phyloP scores from a whole-genome alignment of 2,888 invertebrate genomes.

The Matsumyia berberina region DNA sequence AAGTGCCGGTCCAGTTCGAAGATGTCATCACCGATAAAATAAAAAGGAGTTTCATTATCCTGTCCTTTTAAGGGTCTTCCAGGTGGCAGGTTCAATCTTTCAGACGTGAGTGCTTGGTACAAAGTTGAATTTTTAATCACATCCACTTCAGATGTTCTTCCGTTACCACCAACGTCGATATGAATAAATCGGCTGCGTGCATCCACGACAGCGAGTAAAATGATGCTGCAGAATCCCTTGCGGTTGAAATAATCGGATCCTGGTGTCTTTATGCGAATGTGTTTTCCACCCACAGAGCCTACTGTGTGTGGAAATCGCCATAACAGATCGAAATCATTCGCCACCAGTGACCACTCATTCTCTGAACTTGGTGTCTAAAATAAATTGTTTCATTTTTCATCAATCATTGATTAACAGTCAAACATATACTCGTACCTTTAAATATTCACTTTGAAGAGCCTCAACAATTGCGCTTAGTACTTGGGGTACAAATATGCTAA shows the following conservation, averaged over 20 bases:
- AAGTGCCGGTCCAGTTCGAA: no score
- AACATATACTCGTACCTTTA: neutral
- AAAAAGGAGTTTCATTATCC: no score
- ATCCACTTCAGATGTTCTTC: conserved; percentile 20
- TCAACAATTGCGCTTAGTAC: no score
- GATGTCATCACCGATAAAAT: no score
- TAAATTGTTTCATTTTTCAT: no score
- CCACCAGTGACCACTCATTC: conserved; percentile 43
- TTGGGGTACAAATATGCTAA: no score
- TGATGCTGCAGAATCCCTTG: conserved; percentile 45
- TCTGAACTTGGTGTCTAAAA: conserved; percentile 9
- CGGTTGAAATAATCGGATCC: conserved; percentile 44
- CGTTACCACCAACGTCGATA: conserved; percentile 53
- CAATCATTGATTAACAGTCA: no score
- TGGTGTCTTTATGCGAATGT: conserved; percentile 41
- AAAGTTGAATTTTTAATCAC: conserved; percentile 10
- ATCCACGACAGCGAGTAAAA: conserved; percentile 55
- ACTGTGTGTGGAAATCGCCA: conserved; percentile 55
- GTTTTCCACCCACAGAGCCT: conserved; percentile 48
- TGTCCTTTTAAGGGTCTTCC: no score
- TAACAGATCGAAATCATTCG: conserved; percentile 32
- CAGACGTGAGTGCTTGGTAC: neutral
- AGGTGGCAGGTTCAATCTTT: conserved; percentile 4
- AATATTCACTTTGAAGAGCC: no score
- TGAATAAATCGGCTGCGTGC: conserved; percentile 56